These are phyloP conservation scores for Acridotheres tristis DNA, from an alignment of 2,797 vertebrate species.

Conservation along the genomic window DNA sequence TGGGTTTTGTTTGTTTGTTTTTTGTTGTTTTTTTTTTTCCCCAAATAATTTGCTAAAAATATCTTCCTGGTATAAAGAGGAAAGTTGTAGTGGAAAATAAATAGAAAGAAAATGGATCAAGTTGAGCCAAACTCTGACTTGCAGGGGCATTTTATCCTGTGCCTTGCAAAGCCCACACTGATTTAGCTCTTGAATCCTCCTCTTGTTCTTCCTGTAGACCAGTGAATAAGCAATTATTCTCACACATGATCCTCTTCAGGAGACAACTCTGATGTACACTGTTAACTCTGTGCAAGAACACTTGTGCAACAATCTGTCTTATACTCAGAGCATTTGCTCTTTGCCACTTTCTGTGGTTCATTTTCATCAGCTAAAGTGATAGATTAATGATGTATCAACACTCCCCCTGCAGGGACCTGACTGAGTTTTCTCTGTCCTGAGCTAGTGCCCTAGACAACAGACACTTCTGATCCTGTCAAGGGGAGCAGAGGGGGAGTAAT, in stretches of 20 bases:
- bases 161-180: neutral
- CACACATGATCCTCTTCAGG: neutral
- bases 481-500: neutral
- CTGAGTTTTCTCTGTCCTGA: neutral
- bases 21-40: rapidly evolving
- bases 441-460: neutral
- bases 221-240: neutral
- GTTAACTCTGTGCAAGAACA: neutral
- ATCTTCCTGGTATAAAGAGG: neutral
- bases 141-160: neutral
- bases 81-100: neutral
- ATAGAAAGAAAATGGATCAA: neutral
- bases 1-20: too few species aligned
- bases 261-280: neutral
- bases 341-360: neutral
- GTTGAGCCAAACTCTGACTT: neutral
- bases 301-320: neutral
- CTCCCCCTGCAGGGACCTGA: neutral
- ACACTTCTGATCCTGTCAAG: neutral
- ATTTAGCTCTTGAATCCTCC: neutral
- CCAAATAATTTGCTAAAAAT: neutral
- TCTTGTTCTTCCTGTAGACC: neutral
- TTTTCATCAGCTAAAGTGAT: neutral
- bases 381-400: conserved; percentile 34
- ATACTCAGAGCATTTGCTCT: neutral